Evolutionary conservation across 2,888 invertebrate genomes (phyloP).

Genomic region (Hetaerina titia): DNA sequence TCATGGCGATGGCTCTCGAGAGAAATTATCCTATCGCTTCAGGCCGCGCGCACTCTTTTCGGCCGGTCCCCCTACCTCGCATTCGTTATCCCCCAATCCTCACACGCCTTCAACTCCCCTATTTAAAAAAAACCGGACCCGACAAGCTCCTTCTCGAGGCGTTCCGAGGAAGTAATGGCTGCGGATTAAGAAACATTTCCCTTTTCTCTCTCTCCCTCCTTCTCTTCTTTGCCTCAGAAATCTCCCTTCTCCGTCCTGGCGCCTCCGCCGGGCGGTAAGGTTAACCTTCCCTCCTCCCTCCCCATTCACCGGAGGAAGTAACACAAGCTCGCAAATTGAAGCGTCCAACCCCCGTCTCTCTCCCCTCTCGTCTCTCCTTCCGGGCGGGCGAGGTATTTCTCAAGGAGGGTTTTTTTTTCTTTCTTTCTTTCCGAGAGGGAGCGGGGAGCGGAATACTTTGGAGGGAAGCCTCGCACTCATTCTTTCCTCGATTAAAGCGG

Average conservation of each 20-base stretch:
- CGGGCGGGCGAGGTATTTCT: neutral
- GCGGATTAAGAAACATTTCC: constrained; percentile 8
- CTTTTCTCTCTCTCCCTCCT: neutral
- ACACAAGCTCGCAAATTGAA: constrained; percentile 18
- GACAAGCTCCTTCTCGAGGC: neutral
- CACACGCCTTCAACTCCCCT: neutral
- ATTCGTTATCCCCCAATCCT: too few relatives aligned
- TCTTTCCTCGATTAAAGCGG: constrained; percentile 17
- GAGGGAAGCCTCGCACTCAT: neutral
- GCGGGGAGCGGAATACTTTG: neutral
- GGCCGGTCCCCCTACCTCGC: too few relatives aligned
- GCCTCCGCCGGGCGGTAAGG: neutral
- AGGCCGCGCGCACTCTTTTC: too few relatives aligned
- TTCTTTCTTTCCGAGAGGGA: neutral
- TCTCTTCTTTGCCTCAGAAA: neutral
- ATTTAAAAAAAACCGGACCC: neutral
- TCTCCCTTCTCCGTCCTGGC: neutral
- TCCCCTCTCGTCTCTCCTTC: neutral
- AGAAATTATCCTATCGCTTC: too few relatives aligned
- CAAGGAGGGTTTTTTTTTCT: neutral
- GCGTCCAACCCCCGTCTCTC: neutral
- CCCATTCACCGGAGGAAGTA: neutral
- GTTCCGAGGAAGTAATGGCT: neutral
- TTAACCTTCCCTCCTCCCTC: neutral
- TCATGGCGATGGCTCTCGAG: too few relatives aligned